Conservation (phyloP, 2,113 vertebrate species). For the Hippocampus barbouri region DNA sequence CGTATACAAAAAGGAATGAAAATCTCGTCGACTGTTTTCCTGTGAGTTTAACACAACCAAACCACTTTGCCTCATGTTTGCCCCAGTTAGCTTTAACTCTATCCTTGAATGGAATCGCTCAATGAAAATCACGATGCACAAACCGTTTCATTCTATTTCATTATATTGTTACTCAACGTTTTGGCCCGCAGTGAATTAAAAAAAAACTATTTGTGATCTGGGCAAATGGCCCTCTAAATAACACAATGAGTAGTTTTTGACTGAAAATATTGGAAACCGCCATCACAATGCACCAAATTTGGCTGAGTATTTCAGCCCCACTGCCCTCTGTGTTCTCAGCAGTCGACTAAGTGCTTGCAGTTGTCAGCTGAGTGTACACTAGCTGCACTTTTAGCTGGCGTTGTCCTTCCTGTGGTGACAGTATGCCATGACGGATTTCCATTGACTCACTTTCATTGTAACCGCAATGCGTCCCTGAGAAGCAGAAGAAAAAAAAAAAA, state of each 20-base stretch:
- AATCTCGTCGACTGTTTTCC: slow-evolving; percentile 15
- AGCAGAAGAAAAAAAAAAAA: slow-evolving; percentile 33
- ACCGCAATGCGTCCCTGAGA: slow-evolving; percentile 57
- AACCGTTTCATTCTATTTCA: too few relatives aligned
- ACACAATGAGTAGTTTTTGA: slow-evolving; percentile 40
- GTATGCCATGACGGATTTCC: slow-evolving; percentile 68
- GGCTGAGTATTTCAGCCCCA: slow-evolving; percentile 37
- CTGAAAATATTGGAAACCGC: slow-evolving; percentile 55
- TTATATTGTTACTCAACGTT: too few relatives aligned
- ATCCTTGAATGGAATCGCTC: too few relatives aligned
- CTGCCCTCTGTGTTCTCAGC: slow-evolving; percentile 62
- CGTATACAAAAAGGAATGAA: slow-evolving; percentile 28
- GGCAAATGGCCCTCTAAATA: slow-evolving; percentile 38
- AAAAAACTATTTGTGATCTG: background rate
- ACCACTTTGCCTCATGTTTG: too few relatives aligned
- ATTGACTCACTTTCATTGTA: slow-evolving; percentile 60
- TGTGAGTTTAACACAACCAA: too few relatives aligned
- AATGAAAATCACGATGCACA: too few relatives aligned
- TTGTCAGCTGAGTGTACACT: slow-evolving; percentile 65
- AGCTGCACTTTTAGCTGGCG: slow-evolving; percentile 62
- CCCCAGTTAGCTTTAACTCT: too few relatives aligned
- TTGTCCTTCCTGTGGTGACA: slow-evolving; percentile 68
- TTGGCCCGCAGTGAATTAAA: background rate
- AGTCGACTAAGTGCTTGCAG: slow-evolving; percentile 64
- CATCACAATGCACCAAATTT: slow-evolving; percentile 46